Evolutionary conservation across 2,113 vertebrate species (phyloP), one percentile per base, ranked within the genome.

Genomic region (Dryoscopus gambensis): DNA sequence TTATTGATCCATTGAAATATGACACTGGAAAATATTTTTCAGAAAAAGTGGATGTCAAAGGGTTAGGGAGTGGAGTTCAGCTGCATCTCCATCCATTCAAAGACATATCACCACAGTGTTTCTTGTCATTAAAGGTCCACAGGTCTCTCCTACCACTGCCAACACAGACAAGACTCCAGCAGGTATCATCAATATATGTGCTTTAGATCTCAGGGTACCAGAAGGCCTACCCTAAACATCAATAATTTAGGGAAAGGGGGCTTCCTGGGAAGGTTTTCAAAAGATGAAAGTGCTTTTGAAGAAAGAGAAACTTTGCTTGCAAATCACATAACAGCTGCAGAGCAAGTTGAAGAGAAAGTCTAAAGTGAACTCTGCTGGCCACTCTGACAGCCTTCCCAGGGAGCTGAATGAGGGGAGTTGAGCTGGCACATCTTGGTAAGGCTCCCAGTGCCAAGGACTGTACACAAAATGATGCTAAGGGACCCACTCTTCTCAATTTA

Each of bases 281-380:
- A 69, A 82, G 39, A 47, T 74, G n/a, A 53, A 82, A 84, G 33
- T 37, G 53, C 27, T 80, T 88, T 52, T 91, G 73, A 49, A 84
- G 78, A 65, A 71, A 30, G 9, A 64, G 6, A 88, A 79, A 59
- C 52, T 31, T 92, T 62, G 8, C 21, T 47, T 35, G 62, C 39
- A 60, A 74, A 37, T 56, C 23, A 42, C 3, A 1, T 13, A 71
- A 44, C 60, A 91, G 25, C 12, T 12, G 3, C 56, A 84, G 70
- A 76, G 59, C 28, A 82, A 63, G 31, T 7, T 44, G 65, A 84
- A 87, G 65, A 56, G 35, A 87, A 69, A 84, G 74, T 57, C 91
- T 95, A 23, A 97, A 94, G 30, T 56, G 89, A 73, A 82, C 76
- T 30, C 81, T 93, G 30, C 76, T 97, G 39, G 62, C 70, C 35